These are phyloP conservation scores for Crypturellus undulatus DNA, from an alignment of 2,113 vertebrate genomes.

Conservation along the genomic window DNA sequence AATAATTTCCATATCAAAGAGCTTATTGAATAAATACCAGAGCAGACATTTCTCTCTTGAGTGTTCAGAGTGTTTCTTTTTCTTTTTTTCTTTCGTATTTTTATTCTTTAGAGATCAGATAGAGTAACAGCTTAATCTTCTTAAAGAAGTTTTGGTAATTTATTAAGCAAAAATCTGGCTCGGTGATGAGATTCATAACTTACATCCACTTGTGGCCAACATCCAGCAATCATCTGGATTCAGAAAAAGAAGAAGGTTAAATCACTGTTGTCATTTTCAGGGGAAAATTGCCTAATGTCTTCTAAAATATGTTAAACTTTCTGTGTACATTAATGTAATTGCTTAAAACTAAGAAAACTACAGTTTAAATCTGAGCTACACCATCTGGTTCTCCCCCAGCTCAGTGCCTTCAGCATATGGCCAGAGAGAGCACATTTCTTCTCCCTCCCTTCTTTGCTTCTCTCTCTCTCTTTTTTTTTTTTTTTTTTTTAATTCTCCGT, in stretches of 20 bases:
- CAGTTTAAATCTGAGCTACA: conserved; percentile 16
- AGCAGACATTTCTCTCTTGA: not conserved
- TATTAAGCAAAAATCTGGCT: not conserved
- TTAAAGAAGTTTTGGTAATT: conserved; percentile 6
- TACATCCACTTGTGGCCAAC: not conserved
- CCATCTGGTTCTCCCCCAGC: conserved; percentile 45
- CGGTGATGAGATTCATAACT: not conserved
- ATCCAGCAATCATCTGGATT: not conserved
- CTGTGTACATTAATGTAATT: not conserved
- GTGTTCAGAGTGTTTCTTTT: not conserved
- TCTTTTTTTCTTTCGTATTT: not conserved
- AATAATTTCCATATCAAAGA: conserved; percentile 56
- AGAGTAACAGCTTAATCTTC: not conserved
- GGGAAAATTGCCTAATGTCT: not conserved
- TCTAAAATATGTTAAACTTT: not conserved
- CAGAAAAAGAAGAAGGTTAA: not conserved
- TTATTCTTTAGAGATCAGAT: not conserved
- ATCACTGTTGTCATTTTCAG: not conserved
- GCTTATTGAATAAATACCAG: not conserved
- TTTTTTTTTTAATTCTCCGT: not conserved
- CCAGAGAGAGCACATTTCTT: conserved; percentile 21
- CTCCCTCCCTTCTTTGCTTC: not conserved
- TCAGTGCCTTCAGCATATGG: conserved; percentile 49
- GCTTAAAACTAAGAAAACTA: not conserved
- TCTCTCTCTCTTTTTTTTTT: not conserved